Percentiles rank a stretch among this genome's conserved stretches.
Evolutionary conservation across 2,888 invertebrate genomes (phyloP).

Genomic region (Globia sparganii): DNA sequence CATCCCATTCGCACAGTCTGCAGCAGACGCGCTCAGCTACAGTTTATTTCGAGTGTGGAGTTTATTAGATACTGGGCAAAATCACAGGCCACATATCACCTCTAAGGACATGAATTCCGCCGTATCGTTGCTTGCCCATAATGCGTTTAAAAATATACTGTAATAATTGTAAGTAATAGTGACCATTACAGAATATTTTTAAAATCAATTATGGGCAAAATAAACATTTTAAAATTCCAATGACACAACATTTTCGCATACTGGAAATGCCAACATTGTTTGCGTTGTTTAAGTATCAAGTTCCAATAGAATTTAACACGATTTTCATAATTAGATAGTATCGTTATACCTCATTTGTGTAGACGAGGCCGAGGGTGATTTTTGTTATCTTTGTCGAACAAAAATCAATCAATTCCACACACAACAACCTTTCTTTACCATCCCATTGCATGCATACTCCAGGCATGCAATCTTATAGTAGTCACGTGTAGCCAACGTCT

Average conservation of each 20-base stretch:
- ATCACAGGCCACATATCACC: neutral
- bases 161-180: neutral
- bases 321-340: neutral
- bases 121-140: neutral
- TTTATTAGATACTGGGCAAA: neutral
- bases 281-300: neutral
- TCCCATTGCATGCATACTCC: too few relatives aligned
- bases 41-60: neutral
- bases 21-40: neutral
- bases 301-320: neutral
- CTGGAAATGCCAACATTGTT: neutral
- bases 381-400: too few relatives aligned
- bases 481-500: neutral
- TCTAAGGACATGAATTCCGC: neutral
- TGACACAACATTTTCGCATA: neutral
- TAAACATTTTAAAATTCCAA: slow-evolving; percentile 3
- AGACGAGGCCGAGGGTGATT: neutral
- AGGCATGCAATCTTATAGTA: too few relatives aligned
- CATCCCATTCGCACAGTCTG: neutral
- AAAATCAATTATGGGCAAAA: neutral
- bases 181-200: neutral
- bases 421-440: too few relatives aligned
- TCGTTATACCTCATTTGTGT: neutral
- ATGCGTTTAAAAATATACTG: neutral
- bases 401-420: too few relatives aligned